These are phyloP conservation scores for Paraplagusia blochii DNA, from an alignment of 2,113 vertebrate genomes.

Conservation along the genomic window DNA sequence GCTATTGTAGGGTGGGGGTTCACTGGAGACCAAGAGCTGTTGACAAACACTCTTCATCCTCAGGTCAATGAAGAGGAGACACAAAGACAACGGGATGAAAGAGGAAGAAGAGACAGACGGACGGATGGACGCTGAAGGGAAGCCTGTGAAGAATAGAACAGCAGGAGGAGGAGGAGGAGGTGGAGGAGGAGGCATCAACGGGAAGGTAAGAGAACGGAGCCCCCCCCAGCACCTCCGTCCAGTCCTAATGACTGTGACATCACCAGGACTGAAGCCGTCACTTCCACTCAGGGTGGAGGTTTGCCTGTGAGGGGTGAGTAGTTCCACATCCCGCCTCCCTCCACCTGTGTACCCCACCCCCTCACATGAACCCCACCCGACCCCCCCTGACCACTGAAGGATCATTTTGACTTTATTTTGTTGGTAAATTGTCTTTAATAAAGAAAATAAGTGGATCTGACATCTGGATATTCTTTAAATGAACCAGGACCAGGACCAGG, in stretches of 20 bases:
- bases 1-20: slow-evolving; percentile 25
- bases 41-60: slow-evolving; percentile 60
- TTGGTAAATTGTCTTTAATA: too few relatives aligned
- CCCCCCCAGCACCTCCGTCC: slow-evolving; percentile 29
- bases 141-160: slow-evolving; percentile 12
- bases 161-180: background rate
- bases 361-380: slow-evolving; percentile 30
- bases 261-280: slow-evolving; percentile 39
- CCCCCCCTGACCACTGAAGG: background rate
- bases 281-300: slow-evolving; percentile 33
- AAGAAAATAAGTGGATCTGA: too few relatives aligned
- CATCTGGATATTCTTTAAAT: too few relatives aligned
- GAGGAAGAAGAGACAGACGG: background rate
- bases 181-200: slow-evolving; percentile 14
- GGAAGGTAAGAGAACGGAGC: slow-evolving; percentile 22
- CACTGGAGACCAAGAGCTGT: slow-evolving; percentile 53
- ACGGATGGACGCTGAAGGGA: background rate
- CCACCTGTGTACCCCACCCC: slow-evolving; percentile 31
- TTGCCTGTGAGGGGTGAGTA: slow-evolving; percentile 31
- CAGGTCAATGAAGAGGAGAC: slow-evolving; percentile 41
- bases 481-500: too few relatives aligned
- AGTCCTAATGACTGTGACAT: slow-evolving; percentile 32
- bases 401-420: too few relatives aligned
- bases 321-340: slow-evolving; percentile 47
- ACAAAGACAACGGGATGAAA: slow-evolving; percentile 7